A percentile compares a stretch with the other conserved stretches of the same genome.
phyloP scores from a whole-genome alignment of 1,140 invertebrate genomes.

The Lepidurus arcticus region DNA sequence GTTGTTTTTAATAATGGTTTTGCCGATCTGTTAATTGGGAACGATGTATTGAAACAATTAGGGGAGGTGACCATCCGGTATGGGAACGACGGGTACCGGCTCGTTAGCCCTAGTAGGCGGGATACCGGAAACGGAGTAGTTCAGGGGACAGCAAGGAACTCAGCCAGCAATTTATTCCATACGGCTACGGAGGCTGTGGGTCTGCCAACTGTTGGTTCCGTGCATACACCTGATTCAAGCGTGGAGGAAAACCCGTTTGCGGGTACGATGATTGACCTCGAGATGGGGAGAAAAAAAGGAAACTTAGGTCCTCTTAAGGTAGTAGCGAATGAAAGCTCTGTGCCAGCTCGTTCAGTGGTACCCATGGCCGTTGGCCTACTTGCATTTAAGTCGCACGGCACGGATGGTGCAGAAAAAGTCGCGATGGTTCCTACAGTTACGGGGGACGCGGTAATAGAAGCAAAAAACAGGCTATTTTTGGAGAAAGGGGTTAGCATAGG shows the following conservation, averaged over 20 bases:
- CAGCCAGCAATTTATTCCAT: neutral
- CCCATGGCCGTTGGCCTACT: neutral
- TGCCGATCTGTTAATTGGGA: neutral
- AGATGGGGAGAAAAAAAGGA: too few species aligned
- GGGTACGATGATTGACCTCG: too few species aligned
- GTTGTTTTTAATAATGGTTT: neutral
- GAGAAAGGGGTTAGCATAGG: conserved; percentile 11
- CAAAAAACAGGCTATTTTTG: neutral
- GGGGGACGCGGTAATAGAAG: neutral
- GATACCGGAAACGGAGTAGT: too few species aligned
- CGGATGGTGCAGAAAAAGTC: neutral
- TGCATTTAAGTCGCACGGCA: neutral
- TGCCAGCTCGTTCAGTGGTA: neutral
- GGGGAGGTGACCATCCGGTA: neutral
- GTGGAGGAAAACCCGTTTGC: neutral
- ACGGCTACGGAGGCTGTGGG: neutral
- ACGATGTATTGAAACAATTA: neutral
- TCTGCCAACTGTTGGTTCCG: neutral
- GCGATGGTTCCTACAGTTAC: neutral
- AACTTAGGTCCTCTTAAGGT: neutral
- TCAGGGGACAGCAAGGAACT: neutral
- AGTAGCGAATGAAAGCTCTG: neutral
- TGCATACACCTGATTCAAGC: neutral
- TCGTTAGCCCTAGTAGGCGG: neutral
- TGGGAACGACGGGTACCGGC: neutral